phyloP scores from a whole-genome alignment of 2,888 invertebrate genomes.

The Theretra japonica region DNA sequence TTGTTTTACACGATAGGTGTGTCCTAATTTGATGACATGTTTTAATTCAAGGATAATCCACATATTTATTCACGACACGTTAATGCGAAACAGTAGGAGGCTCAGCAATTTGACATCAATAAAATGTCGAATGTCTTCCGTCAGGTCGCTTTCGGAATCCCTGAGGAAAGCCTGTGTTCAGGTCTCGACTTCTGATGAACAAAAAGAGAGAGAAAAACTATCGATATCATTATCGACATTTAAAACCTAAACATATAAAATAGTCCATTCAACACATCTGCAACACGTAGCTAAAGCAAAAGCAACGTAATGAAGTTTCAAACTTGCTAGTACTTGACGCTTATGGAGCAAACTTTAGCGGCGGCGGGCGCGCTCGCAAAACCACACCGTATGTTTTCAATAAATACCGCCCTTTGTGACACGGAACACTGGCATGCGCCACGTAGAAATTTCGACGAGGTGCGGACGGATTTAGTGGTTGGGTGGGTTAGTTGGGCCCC shows the following conservation, averaged over 20 bases:
- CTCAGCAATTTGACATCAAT: too few species aligned
- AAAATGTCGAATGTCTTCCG: too few species aligned
- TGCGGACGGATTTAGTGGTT: background rate
- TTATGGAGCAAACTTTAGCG: conserved; percentile 20
- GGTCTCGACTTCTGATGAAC: too few species aligned
- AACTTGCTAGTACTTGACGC: conserved; percentile 15
- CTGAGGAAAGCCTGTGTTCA: too few species aligned
- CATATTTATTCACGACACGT: too few species aligned
- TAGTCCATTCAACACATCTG: background rate
- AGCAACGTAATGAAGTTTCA: conserved; percentile 4
- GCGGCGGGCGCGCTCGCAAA: conserved; percentile 35
- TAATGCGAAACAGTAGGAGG: too few species aligned
- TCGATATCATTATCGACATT: background rate
- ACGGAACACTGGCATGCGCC: conserved; percentile 32
- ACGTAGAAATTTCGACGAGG: conserved; percentile 8
- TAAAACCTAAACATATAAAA: background rate
- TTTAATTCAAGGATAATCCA: too few species aligned
- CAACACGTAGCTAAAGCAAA: conserved; percentile 7
- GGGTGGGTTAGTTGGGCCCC: background rate
- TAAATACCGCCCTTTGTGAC: conserved; percentile 47
- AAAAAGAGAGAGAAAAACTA: too few species aligned
- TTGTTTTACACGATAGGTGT: too few species aligned
- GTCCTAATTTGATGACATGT: too few species aligned
- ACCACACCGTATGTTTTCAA: conserved; percentile 36
- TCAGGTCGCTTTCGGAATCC: too few species aligned